Conservation (phyloP, 2,797 vertebrate genomes). For the Psittacula derbiana region DNA sequence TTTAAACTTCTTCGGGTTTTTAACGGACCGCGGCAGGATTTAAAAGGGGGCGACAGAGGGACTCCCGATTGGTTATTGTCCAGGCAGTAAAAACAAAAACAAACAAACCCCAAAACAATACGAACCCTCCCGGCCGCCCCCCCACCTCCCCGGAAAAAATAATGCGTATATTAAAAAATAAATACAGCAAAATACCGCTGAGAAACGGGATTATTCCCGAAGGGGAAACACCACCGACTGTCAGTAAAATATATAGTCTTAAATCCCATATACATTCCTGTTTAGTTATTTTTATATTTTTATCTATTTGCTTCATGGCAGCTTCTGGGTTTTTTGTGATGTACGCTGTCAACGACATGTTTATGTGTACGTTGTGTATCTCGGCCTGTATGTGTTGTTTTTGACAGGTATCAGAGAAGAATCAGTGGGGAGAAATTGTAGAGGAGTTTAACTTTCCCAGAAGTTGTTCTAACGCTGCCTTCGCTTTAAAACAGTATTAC, state of each 20-base stretch:
- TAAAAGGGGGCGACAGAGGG: conserved; percentile 82
- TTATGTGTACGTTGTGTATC: conserved; percentile 71
- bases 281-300: conserved; percentile 29
- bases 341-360: conserved; percentile 50
- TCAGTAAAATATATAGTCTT: conserved; percentile 21
- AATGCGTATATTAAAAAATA: neutral
- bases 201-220: neutral
- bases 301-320: conserved; percentile 61
- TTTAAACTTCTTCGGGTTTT: conserved; percentile 79
- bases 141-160: neutral
- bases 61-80: conserved; percentile 84
- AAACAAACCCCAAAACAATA: conserved; percentile 73
- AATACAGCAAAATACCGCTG: conserved; percentile 5
- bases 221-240: neutral
- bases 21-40: conserved; percentile 80
- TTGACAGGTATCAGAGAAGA: conserved; percentile 97
- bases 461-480: conserved; percentile 98
- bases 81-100: conserved; percentile 81
- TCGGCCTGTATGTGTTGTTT: conserved; percentile 64
- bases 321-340: conserved; percentile 38
- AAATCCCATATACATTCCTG: neutral
- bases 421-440: conserved; percentile 96
- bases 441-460: conserved; percentile 98
- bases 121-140: neutral
- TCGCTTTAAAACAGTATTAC: conserved; percentile 99